Evolutionary conservation across 2,113 vertebrate genomes (phyloP), one percentile per base, ranked within the genome.

Genomic region (Sinocyclocheilus rhinocerous): DNA sequence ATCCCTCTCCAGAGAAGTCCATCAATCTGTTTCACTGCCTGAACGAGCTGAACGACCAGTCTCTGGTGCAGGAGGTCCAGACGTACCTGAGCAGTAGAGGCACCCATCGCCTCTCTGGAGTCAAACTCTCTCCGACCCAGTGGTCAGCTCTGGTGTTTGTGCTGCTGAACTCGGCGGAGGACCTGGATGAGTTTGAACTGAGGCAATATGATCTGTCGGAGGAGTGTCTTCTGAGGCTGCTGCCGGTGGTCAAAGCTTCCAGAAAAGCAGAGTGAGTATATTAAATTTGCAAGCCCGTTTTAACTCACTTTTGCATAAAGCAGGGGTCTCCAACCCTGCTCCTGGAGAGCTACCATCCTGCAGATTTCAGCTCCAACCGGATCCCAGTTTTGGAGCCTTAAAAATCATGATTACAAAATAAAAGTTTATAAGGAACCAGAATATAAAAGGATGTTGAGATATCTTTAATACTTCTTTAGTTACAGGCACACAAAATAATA

Each of bases 11-110:
- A 11, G 76, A 87, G 76, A 87, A 61, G 70, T 45, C 82, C 73
- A 84, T 87, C 67, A 87, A 84, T 84, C 86, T 87, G 36, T 87
- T 87, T 24, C 75, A 84, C 82, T 87, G 86, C 29, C 55, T 86
- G 6, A 73, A 73, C 13, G 85, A 86, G 78, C 65, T 86, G 55
- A 75, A 86, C 29, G 86, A 87, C 80, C 61, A 81, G 36, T 87
- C 83, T 61, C 76, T 87, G 11, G 42, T 65, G 67, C n/a, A 85
- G 26, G 83, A 87, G 26, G 67, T 87, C 15, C 83, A 87, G 42
- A 45, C 6, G 1, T 84, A 77, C 81, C 39, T 87, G 61, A 72
- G 29, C 16, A 42, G 29, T 39, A 39, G 29, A 36, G 20, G 26
- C 13, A 2, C 16, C 39, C 10, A 10, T 50, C n/a, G 6, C 48